Base-by-base conservation (phyloP, 1,140 invertebrate genomes). In the Rhagoletis pomonella region DNA sequence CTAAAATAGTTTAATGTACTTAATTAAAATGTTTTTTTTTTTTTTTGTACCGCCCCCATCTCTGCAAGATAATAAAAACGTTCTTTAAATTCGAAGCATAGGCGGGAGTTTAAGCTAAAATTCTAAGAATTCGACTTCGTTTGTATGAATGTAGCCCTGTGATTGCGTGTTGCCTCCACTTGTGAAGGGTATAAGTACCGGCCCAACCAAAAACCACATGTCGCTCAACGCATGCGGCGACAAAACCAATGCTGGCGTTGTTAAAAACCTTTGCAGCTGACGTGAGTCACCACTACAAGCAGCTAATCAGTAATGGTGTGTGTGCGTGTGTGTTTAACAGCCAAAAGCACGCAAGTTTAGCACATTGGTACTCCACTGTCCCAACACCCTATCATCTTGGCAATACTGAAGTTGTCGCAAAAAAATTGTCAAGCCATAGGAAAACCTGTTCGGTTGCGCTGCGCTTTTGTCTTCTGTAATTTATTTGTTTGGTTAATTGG, bases 401-500 rank as follows among this genome's bases (percentile, higher is more conserved):
- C 67, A 47, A n/a, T 73, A 47, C 4, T 44, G 67, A 7, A 14
- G 12, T 14, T 73, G 12, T 7, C 67, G 42, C n/a, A 47, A 73
- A 69, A 81, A 19, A 81, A 81, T 81, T 81, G 73, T 81, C 73
- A 58, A 55, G 47, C 73, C 73, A 81, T 55, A 55, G 50, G 47
- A 81, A 19, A 81, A 81, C 73, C 50, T 29, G 73, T 81, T 81
- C 50, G 12, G 12, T 17, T 81, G 12, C 9, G 3, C n/a, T 55
- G 73, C 73, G n/a, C 44, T 55, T 81, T 81, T 81, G 73, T 81
- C 73, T 81, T 81, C 19, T 81, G 73, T 81, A 81, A 81, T 81
- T 81, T 81, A 81, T 81, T 81, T 81, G 73, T 81, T 81, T 81
- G 73, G 73, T 81, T 81, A 81, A 81, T 81, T 81, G 73, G 73